These are phyloP conservation scores for Ahaetulla prasina DNA, from an alignment of 2,113 vertebrate genomes.

Conservation along the genomic window DNA sequence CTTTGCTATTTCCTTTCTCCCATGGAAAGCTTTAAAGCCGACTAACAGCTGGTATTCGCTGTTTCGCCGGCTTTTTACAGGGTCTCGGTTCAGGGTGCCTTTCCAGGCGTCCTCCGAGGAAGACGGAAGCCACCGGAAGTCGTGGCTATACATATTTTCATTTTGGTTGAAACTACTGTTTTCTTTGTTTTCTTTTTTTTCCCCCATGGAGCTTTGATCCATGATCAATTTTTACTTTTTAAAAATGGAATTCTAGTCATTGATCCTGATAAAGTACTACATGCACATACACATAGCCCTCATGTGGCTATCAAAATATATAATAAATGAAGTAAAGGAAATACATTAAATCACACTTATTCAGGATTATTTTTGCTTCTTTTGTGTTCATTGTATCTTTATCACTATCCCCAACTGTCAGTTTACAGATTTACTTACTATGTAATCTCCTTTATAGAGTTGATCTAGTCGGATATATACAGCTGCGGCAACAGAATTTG, in stretches of 20 bases:
- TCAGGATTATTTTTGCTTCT: neutral
- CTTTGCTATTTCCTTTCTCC: too few relatives aligned
- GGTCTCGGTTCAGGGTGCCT: too few relatives aligned
- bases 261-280: neutral
- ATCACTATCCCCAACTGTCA: neutral
- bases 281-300: neutral
- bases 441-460: conserved; percentile 26
- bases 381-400: neutral
- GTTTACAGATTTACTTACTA: conserved; percentile 23
- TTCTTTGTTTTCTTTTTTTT: neutral
- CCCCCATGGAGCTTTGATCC: neutral
- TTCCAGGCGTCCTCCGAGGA: too few relatives aligned
- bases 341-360: neutral
- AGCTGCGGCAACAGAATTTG: conserved; percentile 8
- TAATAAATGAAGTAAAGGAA: neutral
- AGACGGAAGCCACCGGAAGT: too few relatives aligned
- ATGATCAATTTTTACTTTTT: neutral
- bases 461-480: conserved; percentile 40
- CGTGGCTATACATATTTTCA: neutral
- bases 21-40: too few relatives aligned
- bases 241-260: neutral
- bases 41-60: too few relatives aligned
- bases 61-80: too few relatives aligned
- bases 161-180: neutral
- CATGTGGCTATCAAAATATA: neutral